Conservation (phyloP, 2,888 invertebrate species). For the Acleris literana region DNA sequence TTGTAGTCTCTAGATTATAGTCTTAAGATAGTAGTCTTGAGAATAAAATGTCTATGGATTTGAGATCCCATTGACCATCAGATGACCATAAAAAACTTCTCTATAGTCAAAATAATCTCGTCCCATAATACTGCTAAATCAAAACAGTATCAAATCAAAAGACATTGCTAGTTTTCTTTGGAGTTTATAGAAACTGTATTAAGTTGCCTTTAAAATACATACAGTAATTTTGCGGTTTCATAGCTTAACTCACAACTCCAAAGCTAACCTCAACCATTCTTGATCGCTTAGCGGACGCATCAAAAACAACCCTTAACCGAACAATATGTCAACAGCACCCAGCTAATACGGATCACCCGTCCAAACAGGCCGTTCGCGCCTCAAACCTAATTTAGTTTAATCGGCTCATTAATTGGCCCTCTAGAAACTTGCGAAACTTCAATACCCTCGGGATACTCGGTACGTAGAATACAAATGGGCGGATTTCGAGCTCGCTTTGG, state of each 20-base stretch:
- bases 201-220: too few relatives aligned
- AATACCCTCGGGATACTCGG: conserved; percentile 58
- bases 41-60: too few relatives aligned
- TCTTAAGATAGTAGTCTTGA: too few relatives aligned
- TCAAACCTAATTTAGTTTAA: conserved; percentile 75
- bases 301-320: conserved; percentile 39
- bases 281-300: conserved; percentile 21
- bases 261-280: conserved; percentile 30
- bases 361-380: conserved; percentile 65
- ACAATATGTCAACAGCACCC: conserved; percentile 40
- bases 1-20: too few relatives aligned
- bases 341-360: conserved; percentile 40
- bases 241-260: conserved; percentile 26
- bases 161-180: too few relatives aligned
- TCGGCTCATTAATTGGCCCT: conserved; percentile 76
- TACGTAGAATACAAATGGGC: conserved; percentile 64
- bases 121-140: too few relatives aligned
- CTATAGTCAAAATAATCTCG: too few relatives aligned
- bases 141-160: too few relatives aligned
- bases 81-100: too few relatives aligned
- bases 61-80: too few relatives aligned
- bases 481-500: conserved; percentile 51
- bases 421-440: conserved; percentile 68
- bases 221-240: too few relatives aligned
- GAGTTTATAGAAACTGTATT: too few relatives aligned